Percentiles rank a stretch among this genome's conserved stretches.
These are phyloP conservation scores for Hypocryptadius cinnamomeus DNA, from an alignment of 2,113 vertebrate species.

Conservation along the genomic window DNA sequence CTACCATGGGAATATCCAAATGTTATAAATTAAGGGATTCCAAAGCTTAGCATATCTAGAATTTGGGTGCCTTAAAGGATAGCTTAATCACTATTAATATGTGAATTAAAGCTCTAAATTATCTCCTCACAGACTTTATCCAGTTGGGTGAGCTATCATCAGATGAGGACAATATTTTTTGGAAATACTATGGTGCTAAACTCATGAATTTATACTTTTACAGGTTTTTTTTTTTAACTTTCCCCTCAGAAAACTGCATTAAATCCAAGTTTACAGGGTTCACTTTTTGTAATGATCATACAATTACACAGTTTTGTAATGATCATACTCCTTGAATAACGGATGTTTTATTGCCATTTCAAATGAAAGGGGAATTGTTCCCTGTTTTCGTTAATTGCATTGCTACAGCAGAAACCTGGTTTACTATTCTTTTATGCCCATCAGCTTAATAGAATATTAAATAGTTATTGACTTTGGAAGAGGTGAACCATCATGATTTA, in stretches of 20 bases:
- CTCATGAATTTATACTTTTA: not conserved
- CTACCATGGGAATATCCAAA: not conserved
- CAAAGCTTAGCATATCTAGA: not conserved
- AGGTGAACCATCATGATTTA: conserved; percentile 36
- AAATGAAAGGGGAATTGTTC: conserved; percentile 9
- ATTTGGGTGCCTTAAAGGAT: not conserved
- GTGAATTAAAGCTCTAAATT: not conserved
- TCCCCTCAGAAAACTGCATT: not conserved
- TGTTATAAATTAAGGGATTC: not conserved
- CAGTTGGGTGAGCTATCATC: not conserved
- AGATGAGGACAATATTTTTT: not conserved
- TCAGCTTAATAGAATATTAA: conserved; percentile 49
- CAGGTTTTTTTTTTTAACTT: not conserved
- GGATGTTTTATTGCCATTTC: not conserved
- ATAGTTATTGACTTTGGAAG: conserved; percentile 43
- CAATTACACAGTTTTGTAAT: not conserved
- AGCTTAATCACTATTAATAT: not conserved
- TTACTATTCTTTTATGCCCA: conserved; percentile 25
- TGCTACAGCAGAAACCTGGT: not conserved
- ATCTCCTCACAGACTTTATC: not conserved
- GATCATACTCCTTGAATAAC: not conserved
- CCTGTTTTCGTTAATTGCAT: not conserved
- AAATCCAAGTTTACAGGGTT: not conserved
- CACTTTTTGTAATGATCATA: not conserved
- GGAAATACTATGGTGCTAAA: not conserved